Conservation (phyloP, 64 coral and sea anemone species). For the Montipora efflorescens region DNA sequence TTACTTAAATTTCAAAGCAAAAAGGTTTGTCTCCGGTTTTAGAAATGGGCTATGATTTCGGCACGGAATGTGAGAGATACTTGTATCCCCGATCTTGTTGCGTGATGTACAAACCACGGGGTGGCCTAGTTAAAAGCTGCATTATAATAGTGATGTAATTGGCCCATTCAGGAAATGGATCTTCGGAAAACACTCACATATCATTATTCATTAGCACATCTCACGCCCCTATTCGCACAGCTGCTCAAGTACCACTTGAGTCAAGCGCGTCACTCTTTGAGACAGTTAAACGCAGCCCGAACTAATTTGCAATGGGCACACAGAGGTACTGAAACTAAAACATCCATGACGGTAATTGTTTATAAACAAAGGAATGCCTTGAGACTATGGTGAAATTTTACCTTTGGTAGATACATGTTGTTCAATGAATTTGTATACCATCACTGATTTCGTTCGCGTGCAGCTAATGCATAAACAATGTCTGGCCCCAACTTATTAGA, state of each 20-base stretch:
- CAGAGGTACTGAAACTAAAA: background rate
- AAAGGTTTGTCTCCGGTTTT: background rate
- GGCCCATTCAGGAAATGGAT: conserved; percentile 54
- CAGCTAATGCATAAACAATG: background rate
- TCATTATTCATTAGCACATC: conserved; percentile 8
- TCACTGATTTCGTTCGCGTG: conserved; percentile 28
- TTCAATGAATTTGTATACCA: no score
- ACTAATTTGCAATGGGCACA: conserved; percentile 32
- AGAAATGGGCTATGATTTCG: background rate
- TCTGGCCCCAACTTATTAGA: background rate
- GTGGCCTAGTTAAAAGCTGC: conserved; percentile 21
- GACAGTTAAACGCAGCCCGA: conserved; percentile 22
- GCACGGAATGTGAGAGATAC: background rate
- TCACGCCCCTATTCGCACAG: conserved; percentile 17
- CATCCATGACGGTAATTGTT: background rate
- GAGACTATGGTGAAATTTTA: background rate
- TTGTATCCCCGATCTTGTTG: background rate
- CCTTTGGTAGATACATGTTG: background rate
- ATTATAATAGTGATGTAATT: conserved; percentile 49
- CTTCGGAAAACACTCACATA: conserved; percentile 12
- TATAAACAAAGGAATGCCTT: background rate
- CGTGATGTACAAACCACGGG: conserved; percentile 23
- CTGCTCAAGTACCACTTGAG: conserved; percentile 8
- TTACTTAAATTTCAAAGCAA: background rate
- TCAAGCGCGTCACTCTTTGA: conserved; percentile 29